Percentiles rank a stretch among this genome's conserved stretches.
Evolutionary conservation across 2,113 vertebrate genomes (phyloP).

Genomic region (Macquaria ambigua): DNA sequence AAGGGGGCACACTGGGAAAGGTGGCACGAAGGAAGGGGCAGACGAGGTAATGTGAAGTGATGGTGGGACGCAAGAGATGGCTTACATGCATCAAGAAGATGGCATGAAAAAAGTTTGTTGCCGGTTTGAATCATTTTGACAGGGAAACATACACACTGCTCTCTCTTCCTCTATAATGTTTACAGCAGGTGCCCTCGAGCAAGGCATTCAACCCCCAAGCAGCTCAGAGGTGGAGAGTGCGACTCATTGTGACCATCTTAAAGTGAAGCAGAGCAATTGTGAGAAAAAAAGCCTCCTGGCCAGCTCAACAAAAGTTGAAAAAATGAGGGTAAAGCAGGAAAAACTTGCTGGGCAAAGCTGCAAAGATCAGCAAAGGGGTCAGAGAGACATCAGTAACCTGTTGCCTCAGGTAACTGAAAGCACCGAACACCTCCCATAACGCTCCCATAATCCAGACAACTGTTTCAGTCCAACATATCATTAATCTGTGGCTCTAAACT

Average conservation of each 20-base stretch:
- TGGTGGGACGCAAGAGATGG: not conserved
- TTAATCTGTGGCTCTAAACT: slow-evolving; percentile 77
- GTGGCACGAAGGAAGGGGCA: slow-evolving; percentile 37
- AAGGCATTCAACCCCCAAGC: not conserved
- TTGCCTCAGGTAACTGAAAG: not conserved
- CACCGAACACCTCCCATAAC: not conserved
- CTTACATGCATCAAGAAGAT: not conserved
- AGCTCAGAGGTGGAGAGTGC: not conserved
- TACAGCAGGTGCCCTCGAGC: not conserved
- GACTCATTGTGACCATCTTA: not conserved
- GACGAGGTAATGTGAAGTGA: not conserved
- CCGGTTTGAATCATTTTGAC: not conserved
- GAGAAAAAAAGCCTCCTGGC: not conserved
- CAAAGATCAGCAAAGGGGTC: not conserved
- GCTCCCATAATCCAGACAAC: slow-evolving; percentile 68
- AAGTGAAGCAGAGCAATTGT: not conserved
- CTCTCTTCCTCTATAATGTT: not conserved
- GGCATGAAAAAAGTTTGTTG: not conserved
- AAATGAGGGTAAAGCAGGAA: not conserved
- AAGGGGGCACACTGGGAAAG: slow-evolving; percentile 45
- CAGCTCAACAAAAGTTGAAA: no score
- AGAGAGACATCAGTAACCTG: slow-evolving; percentile 4
- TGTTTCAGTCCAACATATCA: slow-evolving; percentile 69
- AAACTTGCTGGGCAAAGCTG: not conserved
- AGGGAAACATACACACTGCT: not conserved